Evolutionary conservation across 2,797 vertebrate genomes (phyloP).

Genomic region (Triplophysa yarkandensis): DNA sequence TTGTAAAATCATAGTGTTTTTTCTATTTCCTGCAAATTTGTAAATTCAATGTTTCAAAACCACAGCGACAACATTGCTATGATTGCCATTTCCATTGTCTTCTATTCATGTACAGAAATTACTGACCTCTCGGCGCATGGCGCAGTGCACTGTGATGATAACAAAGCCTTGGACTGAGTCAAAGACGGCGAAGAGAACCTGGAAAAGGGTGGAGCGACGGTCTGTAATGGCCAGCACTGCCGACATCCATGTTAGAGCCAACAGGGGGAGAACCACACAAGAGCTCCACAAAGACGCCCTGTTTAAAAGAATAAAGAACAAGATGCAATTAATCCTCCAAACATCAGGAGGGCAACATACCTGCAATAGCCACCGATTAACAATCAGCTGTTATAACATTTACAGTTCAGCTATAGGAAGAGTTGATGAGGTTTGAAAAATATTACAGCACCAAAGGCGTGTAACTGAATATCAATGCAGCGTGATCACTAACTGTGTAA

Average conservation of each 20-base stretch:
- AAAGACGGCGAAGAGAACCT: conserved; percentile 97
- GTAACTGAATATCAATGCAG: conserved; percentile 33
- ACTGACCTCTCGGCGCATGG: conserved; percentile 94
- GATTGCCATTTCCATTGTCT: background rate
- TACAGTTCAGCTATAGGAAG: conserved; percentile 1
- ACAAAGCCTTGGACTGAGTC: conserved; percentile 97
- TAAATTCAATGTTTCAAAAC: no score
- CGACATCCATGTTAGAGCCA: conserved; percentile 99
- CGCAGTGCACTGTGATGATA: conserved; percentile 96
- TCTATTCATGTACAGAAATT: background rate
- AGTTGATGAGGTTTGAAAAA: conserved; percentile 1
- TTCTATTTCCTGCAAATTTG: no score
- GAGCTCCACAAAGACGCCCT: conserved; percentile 99
- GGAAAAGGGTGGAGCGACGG: conserved; percentile 95
- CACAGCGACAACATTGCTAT: background rate
- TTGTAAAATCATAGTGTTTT: no score
- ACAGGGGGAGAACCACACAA: conserved; percentile 96
- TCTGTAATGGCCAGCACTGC: conserved; percentile 98
- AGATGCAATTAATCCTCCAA: conserved; percentile 1
- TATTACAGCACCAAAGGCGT: background rate
- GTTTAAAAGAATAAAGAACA: conserved; percentile 38
- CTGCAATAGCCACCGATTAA: conserved; percentile 8
- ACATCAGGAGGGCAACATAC: background rate
- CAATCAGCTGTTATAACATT: background rate
- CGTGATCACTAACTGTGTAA: background rate